Percentiles rank a stretch among this genome's conserved stretches.
Evolutionary conservation across 30 jellyfish, hydroid and myxozoan species (phyloP).

Genomic region (Morbakka virulenta): DNA sequence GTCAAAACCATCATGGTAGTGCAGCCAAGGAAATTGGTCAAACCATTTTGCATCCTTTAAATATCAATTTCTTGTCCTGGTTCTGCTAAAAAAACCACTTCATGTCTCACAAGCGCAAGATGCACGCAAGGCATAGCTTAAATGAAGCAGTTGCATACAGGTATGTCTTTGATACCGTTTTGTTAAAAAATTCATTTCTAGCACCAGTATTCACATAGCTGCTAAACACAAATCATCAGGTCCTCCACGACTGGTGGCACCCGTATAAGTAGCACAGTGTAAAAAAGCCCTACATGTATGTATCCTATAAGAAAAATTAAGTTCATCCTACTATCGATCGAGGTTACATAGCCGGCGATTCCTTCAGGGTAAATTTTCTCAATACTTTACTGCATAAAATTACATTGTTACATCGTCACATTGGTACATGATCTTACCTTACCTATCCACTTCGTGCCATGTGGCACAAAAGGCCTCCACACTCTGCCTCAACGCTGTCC

Average conservation of each 20-base stretch:
- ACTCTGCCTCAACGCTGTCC: no score
- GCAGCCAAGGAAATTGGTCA: slow-evolving; percentile 46
- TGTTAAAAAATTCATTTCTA: background rate
- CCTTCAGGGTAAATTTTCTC: no score
- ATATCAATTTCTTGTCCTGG: background rate
- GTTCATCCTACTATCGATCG: no score
- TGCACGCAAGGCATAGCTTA: background rate
- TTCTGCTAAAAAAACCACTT: background rate
- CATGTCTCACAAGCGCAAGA: background rate
- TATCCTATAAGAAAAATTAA: no score
- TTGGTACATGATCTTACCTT: no score
- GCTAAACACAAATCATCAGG: background rate
- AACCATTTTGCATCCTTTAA: slow-evolving; percentile 9
- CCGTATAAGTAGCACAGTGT: background rate
- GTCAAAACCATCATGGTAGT: slow-evolving; percentile 9
- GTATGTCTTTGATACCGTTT: background rate
- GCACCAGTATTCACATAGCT: background rate
- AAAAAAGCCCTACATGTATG: no score
- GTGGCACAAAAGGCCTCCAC: no score
- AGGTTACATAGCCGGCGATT: no score
- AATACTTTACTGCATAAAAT: no score
- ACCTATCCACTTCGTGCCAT: no score
- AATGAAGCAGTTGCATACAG: background rate
- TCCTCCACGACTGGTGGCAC: background rate
- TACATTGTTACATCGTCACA: no score